Conservation (phyloP, 2,888 invertebrate genomes). For the Blera fallax region DNA sequence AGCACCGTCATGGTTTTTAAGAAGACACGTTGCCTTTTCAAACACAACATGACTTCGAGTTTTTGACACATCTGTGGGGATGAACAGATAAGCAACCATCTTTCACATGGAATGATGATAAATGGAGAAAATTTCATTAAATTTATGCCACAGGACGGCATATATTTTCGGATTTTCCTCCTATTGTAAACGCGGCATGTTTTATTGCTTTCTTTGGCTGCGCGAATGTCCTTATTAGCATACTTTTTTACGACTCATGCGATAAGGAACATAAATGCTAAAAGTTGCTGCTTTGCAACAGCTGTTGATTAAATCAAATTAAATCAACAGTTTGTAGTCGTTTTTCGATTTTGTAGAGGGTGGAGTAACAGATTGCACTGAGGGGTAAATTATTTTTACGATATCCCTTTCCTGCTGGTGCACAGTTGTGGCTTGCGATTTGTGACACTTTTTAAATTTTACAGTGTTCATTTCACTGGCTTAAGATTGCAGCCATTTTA, state of each 20-base stretch:
- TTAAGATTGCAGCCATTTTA: too few relatives aligned
- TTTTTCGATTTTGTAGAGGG: background rate
- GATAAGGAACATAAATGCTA: conserved; percentile 8
- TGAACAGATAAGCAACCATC: conserved; percentile 7
- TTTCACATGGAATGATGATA: conserved; percentile 5
- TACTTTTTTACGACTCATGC: conserved; percentile 30
- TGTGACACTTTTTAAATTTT: too few relatives aligned
- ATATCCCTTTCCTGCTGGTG: background rate
- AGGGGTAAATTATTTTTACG: background rate
- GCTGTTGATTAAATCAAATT: conserved; percentile 1
- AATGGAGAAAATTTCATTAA: conserved; percentile 29
- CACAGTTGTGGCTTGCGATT: too few relatives aligned
- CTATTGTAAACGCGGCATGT: background rate
- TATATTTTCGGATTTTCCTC: conserved; percentile 3
- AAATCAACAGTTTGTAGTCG: background rate
- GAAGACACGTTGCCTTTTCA: background rate
- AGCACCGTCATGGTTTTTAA: background rate
- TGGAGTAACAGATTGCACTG: background rate
- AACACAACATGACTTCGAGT: background rate
- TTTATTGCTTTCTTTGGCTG: conserved; percentile 22
- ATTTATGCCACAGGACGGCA: background rate
- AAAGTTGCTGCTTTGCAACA: background rate
- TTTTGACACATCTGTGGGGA: conserved; percentile 15
- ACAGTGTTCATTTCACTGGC: too few relatives aligned
- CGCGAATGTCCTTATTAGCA: conserved; percentile 21